phyloP scores from a whole-genome alignment of 92 coral and sea anemone genomes.

The Porites lobata region DNA sequence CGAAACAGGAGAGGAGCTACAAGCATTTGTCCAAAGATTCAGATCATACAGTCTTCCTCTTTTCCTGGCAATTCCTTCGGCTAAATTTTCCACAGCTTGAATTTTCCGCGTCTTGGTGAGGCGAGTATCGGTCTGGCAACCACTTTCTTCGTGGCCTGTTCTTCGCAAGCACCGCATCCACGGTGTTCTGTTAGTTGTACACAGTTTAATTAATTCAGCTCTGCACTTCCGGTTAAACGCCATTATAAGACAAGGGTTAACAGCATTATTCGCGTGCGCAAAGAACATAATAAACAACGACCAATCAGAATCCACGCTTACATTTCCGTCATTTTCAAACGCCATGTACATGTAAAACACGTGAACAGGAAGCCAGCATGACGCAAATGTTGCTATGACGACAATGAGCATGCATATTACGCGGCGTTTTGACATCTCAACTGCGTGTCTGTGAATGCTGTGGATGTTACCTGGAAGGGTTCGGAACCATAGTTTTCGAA shows the following conservation, averaged over 20 bases:
- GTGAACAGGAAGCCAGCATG: slow-evolving; percentile 73
- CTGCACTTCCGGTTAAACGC: slow-evolving; percentile 64
- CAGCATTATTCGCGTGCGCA: slow-evolving; percentile 65
- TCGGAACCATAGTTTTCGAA: slow-evolving; percentile 63
- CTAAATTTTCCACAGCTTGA: slow-evolving; percentile 1
- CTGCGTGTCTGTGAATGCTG: slow-evolving; percentile 30
- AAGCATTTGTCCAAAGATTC: neutral
- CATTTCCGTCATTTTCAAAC: slow-evolving; percentile 30
- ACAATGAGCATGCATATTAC: slow-evolving; percentile 62
- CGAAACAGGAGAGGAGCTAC: neutral
- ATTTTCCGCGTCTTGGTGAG: neutral
- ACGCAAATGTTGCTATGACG: slow-evolving; percentile 57
- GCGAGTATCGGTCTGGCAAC: neutral
- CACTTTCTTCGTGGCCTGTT: neutral
- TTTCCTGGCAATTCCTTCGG: neutral
- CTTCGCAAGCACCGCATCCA: neutral
- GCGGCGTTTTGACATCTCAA: slow-evolving; percentile 42
- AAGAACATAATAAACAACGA: slow-evolving; percentile 1
- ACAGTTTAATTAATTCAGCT: slow-evolving; percentile 17
- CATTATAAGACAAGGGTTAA: slow-evolving; percentile 66
- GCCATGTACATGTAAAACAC: slow-evolving; percentile 54
- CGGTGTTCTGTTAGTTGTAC: neutral
- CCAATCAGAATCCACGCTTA: slow-evolving; percentile 49
- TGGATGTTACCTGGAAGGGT: slow-evolving; percentile 19
- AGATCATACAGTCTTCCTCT: slow-evolving; percentile 40